These are phyloP conservation scores for Nymphicus hollandicus DNA, from an alignment of 2,113 vertebrate species.

Conservation along the genomic window DNA sequence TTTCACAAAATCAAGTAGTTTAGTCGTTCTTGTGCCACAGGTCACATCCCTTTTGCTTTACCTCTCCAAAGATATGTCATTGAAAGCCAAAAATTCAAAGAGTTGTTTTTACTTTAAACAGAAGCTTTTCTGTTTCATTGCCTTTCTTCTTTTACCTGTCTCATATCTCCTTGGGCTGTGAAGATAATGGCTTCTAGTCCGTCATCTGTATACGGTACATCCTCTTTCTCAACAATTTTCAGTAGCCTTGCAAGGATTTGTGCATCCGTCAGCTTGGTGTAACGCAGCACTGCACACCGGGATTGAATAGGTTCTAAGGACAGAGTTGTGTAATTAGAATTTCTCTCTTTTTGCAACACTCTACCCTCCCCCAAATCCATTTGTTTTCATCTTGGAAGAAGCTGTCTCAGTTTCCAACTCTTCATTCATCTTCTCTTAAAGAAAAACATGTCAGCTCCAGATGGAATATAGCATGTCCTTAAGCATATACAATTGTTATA, in stretches of 20 bases:
- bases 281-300: constrained; percentile 93
- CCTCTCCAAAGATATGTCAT: neutral
- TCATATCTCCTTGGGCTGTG: constrained; percentile 98
- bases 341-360: neutral
- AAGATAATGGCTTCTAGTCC: constrained; percentile 96
- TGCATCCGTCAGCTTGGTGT: constrained; percentile 89
- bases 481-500: rapidly evolving
- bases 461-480: neutral
- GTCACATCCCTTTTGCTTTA: neutral
- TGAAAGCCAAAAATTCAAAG: neutral
- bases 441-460: neutral
- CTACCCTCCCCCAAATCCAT: neutral
- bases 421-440: neutral
- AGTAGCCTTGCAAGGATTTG: constrained; percentile 89
- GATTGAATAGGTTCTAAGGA: constrained; percentile 92
- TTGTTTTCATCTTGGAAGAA: neutral
- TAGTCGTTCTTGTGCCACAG: neutral
- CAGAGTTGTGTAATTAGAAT: neutral
- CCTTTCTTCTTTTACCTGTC: constrained; percentile 82
- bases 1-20: neutral
- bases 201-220: constrained; percentile 82
- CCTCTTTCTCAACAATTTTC: constrained; percentile 87
- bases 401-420: neutral
- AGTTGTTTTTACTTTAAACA: neutral
- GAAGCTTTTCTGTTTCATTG: neutral